Evolutionary conservation across 2,888 invertebrate species (phyloP), one percentile per base, ranked within the genome.

Genomic region (Tinea semifulvella): DNA sequence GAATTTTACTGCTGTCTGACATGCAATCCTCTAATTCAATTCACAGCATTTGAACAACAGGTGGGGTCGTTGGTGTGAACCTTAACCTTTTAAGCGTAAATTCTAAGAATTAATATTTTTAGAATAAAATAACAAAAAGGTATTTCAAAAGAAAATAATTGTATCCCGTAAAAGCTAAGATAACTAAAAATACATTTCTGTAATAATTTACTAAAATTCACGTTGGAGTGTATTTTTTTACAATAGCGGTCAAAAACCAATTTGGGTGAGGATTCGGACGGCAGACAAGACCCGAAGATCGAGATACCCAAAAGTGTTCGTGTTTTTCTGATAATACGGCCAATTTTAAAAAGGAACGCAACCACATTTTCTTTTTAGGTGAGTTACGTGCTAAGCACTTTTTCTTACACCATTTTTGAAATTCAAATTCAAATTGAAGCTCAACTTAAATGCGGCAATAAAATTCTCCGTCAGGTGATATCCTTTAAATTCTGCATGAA

Each of bases 1-100:
- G 56, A 54, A 60, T 65, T 66, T 77, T 73, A 80, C 63, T 70
- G 71, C 68, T 49, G 54, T 60, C 61, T 65, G 66, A 69, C 79
- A 80, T 74, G 79, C 79, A 57, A 79, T 68, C 65, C 62, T 71
- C 66, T 68, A 69, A 77, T 75, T 76, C 71, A 75, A 74, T 75
- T 67, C 64, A 50, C 52, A 53, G 54, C 44, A 3, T 49, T 31
- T 53, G 49, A 54, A 60, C 68, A 67, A 68, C 68, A 68, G 68
- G 69, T 68, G 63, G 62, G 52, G 51, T 27, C n/a, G 13, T 3
- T 2, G 14, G 26, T 26, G 16, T 42, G 27, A 42, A 42, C 42
- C 18, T 22, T 25, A 5, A 25, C 14, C 38, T 38, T 38, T 19
- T 38, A 4, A 4, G n/a, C n/a, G n/a, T n/a, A n/a, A n/a, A n/a